Evolutionary conservation across 2,888 invertebrate species (phyloP).

Genomic region (Drosophila imparisetae): DNA sequence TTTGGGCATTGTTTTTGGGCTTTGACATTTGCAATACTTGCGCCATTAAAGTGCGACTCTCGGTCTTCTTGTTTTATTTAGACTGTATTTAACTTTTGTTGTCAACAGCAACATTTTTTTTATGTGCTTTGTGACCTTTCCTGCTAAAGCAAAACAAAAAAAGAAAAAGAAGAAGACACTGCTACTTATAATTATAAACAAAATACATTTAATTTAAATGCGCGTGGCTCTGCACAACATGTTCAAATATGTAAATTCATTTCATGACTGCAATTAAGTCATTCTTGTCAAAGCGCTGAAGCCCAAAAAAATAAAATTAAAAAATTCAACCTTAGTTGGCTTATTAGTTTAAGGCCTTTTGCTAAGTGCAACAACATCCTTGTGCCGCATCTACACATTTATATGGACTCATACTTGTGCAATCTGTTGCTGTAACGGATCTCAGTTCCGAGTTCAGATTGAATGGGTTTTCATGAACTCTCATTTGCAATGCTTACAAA

Average conservation of each 20-base stretch:
- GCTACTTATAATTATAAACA: conserved; percentile 76
- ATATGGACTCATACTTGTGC: conserved; percentile 4
- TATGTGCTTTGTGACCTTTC: conserved; percentile 74
- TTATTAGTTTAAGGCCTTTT: conserved; percentile 77
- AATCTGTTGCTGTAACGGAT: conserved; percentile 27
- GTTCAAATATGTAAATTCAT: conserved; percentile 59
- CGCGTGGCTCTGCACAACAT: conserved; percentile 45
- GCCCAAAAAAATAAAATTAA: conserved; percentile 1
- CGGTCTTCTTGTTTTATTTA: conserved; percentile 6
- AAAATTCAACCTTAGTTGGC: conserved; percentile 60
- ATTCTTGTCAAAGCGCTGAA: conserved; percentile 60
- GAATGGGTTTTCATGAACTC: conserved; percentile 57
- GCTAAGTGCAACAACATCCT: conserved; percentile 69
- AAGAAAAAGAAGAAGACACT: conserved; percentile 1
- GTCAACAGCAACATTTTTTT: conserved; percentile 39
- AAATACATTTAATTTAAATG: conserved; percentile 64
- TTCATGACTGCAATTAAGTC: conserved; percentile 60
- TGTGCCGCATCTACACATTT: conserved; percentile 32
- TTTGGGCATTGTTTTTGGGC: conserved; percentile 20
- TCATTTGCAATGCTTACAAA: conserved; percentile 23
- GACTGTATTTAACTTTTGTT: conserved; percentile 17
- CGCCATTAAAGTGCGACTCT: conserved; percentile 32
- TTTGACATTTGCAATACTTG: conserved; percentile 33
- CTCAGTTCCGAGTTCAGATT: conserved; percentile 44
- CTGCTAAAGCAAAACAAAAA: conserved; percentile 33